These are phyloP conservation scores for Magallana gigas DNA, from an alignment of 1,140 invertebrate genomes.

Conservation along the genomic window DNA sequence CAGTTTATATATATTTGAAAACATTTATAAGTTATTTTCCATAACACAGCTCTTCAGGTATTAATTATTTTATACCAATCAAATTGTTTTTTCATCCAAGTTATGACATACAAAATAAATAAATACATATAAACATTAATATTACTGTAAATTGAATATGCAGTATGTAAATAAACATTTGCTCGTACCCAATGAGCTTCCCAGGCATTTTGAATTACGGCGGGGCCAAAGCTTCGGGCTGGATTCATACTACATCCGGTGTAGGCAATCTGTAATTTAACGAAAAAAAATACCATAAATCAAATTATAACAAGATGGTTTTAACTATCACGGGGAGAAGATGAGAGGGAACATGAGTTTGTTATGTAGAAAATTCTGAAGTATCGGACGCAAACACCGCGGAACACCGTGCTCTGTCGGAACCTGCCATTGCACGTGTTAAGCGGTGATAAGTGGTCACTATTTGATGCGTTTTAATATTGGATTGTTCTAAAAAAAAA, in stretches of 20 bases:
- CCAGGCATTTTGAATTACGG: constrained; percentile 86
- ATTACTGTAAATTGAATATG: neutral
- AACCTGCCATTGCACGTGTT: neutral
- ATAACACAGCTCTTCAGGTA: neutral
- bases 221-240: constrained; percentile 76
- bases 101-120: neutral
- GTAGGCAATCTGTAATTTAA: constrained; percentile 70
- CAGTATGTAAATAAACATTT: neutral
- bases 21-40: neutral
- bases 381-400: neutral
- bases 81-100: neutral
- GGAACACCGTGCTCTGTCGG: neutral
- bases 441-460: neutral
- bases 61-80: no score
- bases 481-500: no score
- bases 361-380: neutral
- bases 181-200: constrained; percentile 85
- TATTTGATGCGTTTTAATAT: neutral
- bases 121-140: neutral
- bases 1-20: neutral
- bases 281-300: constrained; percentile 17
- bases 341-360: neutral
- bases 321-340: neutral
- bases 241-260: constrained; percentile 76
- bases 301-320: constrained; percentile 4